Evolutionary conservation across 2,113 vertebrate genomes (phyloP), one percentile per base, ranked within the genome.

Genomic region (Vimba vimba): DNA sequence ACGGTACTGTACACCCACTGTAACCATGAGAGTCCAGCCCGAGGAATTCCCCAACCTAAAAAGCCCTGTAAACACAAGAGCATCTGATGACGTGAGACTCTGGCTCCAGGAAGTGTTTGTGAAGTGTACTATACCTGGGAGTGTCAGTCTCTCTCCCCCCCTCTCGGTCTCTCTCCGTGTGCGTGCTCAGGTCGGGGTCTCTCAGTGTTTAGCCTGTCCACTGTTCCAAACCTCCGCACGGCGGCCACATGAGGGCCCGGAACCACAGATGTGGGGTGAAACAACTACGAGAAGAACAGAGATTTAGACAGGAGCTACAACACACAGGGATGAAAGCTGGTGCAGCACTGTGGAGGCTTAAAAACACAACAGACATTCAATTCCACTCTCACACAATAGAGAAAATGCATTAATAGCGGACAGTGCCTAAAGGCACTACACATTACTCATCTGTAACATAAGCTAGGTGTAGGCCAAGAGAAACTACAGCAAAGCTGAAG

Each of bases 241-340:
- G 92, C 87, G 92, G 92, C 94, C 91, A 95, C 94, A 96, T 95
- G 89, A 93, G 94, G 89, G 93, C 94, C 89, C 90, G 87, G 89
- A 92, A 87, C 86, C 85, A 83, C 77, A 74, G 85, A 82, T 89
- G 82, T 60, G 77, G 85, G 79, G 86, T 59, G 87, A 92, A 66
- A 89, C 88, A 93, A 92, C 82, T 50, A 47, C 64, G 79, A 47
- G 47, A 84, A 60, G 59, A 55, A 86, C 7, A 84, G 87, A 66
- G 55, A 86, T 77, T 52, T 55, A 77, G 13, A 55, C 9, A 4
- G 25, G 66, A 79, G 50, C 36, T 12, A 25, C 45, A 57, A 33
- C 19, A 71, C 17, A 68, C 39, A 52, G 60, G 57, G 36, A 84
- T 66, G 15, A 73, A 75, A 80, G 45, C 71, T 33, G 19, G 47